Evolutionary conservation across 2,888 invertebrate species (phyloP).

Genomic region (Lasioglossum vierecki): DNA sequence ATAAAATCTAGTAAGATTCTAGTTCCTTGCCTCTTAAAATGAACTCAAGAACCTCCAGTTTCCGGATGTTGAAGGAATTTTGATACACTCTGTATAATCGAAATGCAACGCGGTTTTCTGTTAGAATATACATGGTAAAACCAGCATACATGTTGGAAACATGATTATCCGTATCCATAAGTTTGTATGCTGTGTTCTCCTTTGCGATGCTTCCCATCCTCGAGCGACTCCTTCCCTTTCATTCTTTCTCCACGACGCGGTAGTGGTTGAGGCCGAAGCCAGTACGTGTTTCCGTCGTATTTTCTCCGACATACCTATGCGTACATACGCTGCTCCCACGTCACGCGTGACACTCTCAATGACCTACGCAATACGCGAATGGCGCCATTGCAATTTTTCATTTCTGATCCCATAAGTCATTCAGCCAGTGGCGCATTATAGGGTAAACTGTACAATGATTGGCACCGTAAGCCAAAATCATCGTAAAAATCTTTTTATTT

Average conservation of each 20-base stretch:
- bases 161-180: constrained; percentile 22
- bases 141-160: constrained; percentile 18
- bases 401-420: constrained; percentile 49
- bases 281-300: constrained; percentile 53
- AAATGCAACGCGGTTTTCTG: background rate
- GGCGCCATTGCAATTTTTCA: constrained; percentile 53
- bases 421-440: constrained; percentile 4
- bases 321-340: constrained; percentile 63
- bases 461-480: too few species aligned
- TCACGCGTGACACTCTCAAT: constrained; percentile 65
- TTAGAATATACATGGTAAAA: background rate
- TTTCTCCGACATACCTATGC: constrained; percentile 64
- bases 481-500: too few species aligned
- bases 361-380: constrained; percentile 53
- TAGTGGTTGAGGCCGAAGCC: background rate
- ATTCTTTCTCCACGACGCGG: constrained; percentile 27
- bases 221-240: constrained; percentile 21
- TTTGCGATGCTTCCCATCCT: background rate
- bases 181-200: constrained; percentile 9
- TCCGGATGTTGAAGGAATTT: too few species aligned
- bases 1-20: too few species aligned
- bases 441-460: too few species aligned
- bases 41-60: too few species aligned
- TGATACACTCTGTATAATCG: too few species aligned
- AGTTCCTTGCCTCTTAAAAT: too few species aligned